Percentiles rank a stretch among this genome's conserved stretches.
phyloP scores from a whole-genome alignment of 2,888 invertebrate species.

The Rhodophaea formosa region DNA sequence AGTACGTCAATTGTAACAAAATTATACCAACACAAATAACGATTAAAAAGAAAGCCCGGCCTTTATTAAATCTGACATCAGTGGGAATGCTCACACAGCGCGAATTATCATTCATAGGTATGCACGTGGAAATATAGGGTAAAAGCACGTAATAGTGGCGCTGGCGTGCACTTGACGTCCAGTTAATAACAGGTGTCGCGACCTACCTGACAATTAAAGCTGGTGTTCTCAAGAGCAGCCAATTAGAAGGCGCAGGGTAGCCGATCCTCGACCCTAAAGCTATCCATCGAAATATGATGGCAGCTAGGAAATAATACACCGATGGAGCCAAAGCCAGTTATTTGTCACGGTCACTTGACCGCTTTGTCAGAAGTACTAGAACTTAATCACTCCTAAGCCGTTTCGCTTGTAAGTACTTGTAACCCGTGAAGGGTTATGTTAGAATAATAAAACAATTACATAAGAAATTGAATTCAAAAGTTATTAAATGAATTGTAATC shows the following conservation, averaged over 20 bases:
- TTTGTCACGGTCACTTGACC: slow-evolving; percentile 45
- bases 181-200: slow-evolving; percentile 55
- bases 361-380: slow-evolving; percentile 21
- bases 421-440: slow-evolving; percentile 19
- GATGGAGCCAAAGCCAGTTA: slow-evolving; percentile 37
- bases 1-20: slow-evolving; percentile 4
- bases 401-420: slow-evolving; percentile 22
- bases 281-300: slow-evolving; percentile 34
- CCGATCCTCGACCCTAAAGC: slow-evolving; percentile 41
- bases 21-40: not conserved
- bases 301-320: slow-evolving; percentile 37
- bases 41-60: slow-evolving; percentile 27
- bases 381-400: slow-evolving; percentile 10
- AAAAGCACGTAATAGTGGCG: slow-evolving; percentile 53
- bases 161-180: slow-evolving; percentile 53
- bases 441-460: slow-evolving; percentile 14
- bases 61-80: slow-evolving; percentile 35
- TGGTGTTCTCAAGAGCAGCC: slow-evolving; percentile 52
- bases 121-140: slow-evolving; percentile 53
- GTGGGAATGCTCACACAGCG: slow-evolving; percentile 44
- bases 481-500: slow-evolving; percentile 25
- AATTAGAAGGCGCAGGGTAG: slow-evolving; percentile 59
- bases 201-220: slow-evolving; percentile 52
- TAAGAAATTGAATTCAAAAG: slow-evolving; percentile 17
- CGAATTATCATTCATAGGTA: slow-evolving; percentile 52